phyloP scores from a whole-genome alignment of 2,888 invertebrate species.

The Odontothrips loti region DNA sequence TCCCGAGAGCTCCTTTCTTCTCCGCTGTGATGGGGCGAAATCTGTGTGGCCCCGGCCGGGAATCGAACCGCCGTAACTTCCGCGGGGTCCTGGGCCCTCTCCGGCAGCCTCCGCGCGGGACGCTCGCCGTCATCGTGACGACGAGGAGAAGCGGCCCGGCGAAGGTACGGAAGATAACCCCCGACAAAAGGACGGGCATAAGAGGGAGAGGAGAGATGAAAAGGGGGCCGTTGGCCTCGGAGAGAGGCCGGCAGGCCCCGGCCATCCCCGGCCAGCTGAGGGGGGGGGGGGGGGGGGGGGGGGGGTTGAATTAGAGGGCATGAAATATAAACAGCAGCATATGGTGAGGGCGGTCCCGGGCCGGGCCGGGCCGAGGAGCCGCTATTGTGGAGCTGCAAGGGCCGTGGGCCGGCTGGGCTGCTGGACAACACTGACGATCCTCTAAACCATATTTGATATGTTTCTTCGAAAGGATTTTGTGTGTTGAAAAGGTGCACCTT shows the following conservation, averaged over 20 bases:
- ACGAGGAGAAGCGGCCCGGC: background rate
- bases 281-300: background rate
- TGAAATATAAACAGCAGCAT: conserved; percentile 17
- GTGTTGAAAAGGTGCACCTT: background rate
- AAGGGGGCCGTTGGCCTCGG: background rate
- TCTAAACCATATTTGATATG: too few species aligned
- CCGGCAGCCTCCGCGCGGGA: too few species aligned
- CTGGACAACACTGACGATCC: too few species aligned
- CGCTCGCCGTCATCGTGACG: too few species aligned
- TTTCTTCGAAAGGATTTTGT: too few species aligned
- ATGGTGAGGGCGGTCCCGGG: too few species aligned
- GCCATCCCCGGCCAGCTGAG: background rate
- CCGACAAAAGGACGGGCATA: background rate
- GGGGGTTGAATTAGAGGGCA: background rate
- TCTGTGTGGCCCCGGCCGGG: too few species aligned
- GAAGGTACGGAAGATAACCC: background rate
- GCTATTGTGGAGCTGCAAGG: too few species aligned
- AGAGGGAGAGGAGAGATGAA: background rate
- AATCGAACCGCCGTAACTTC: too few species aligned
- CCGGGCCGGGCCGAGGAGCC: too few species aligned
- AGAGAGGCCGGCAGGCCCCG: background rate
- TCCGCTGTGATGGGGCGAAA: background rate
- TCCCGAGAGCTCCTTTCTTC: background rate
- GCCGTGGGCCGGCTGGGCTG: too few species aligned
- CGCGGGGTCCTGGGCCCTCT: too few species aligned